Base-by-base conservation (phyloP, 1,140 invertebrate genomes). In the Ectropis grisescens region DNA sequence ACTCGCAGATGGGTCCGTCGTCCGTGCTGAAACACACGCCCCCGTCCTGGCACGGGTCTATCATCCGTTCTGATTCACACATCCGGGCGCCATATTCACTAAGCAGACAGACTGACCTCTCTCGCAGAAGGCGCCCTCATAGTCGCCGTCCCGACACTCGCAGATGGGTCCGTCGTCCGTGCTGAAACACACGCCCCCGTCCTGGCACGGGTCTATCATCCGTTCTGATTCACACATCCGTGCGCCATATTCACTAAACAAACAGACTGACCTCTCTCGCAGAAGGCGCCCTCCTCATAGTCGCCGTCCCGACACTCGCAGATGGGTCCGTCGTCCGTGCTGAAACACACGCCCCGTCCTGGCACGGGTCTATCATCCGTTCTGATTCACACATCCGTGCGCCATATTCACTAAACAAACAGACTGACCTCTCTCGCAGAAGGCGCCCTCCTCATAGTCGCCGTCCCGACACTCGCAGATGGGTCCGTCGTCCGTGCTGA, bases 21-120 rank as follows among this genome's bases (percentile, higher is more conserved):
- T n/a, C n/a, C n/a, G 94, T 97, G 37, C 92, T 94, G 78, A 97
- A 95, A 82, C 96, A 98, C 48, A 94, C 92, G 11, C 95, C 96
- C 11, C 91, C 93, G 64, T 98, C 93, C 70, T 94, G 90, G 82
- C n/a, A n/a, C n/a, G n/a, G n/a, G n/a, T n/a, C n/a, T n/a, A n/a
- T 33, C 24, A 11, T 25, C 11, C 2, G 8, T 25, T 3, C 9
- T 25, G n/a, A 7, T 10, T 10, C 2, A 10, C 1, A 25, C n/a
- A 9, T 11, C 11, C 11, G n/a, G 24, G n/a, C 24, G 1, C 19
- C 2, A 16, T 26, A 34, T 13, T 11, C 11, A 29, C 3, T 15
- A 2, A 2, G n/a, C n/a, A n/a, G n/a, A 32, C 19, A 13, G 8
- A 70, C 85, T 84, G 80, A 97, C 95, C 93, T 90, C 94, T 93